Evolutionary conservation across 2,113 vertebrate genomes (phyloP).

Genomic region (Pungitius pungitius): DNA sequence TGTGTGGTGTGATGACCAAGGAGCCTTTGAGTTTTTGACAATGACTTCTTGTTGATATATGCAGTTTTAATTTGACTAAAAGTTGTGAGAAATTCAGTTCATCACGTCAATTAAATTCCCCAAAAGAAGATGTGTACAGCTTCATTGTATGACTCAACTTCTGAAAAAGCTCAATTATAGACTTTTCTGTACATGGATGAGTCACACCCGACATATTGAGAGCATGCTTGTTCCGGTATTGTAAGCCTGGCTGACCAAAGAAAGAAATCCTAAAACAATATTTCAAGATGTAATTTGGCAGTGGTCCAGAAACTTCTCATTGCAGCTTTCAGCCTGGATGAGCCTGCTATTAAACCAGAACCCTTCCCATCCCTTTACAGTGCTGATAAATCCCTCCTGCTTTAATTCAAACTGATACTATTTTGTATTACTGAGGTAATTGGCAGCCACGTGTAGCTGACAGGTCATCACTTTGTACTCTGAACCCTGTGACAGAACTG

Average conservation of each 20-base stretch:
- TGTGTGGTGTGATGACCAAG: slow-evolving; percentile 36
- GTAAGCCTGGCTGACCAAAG: slow-evolving; percentile 8
- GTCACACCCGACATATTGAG: slow-evolving; percentile 48
- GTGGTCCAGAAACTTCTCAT: slow-evolving; percentile 12
- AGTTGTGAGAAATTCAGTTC: not conserved
- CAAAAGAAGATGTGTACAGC: not conserved
- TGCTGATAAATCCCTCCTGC: slow-evolving; percentile 31
- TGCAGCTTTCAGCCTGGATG: slow-evolving; percentile 42
- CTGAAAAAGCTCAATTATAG: not conserved
- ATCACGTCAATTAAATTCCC: not conserved
- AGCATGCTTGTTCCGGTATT: slow-evolving; percentile 31
- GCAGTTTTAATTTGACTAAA: not conserved
- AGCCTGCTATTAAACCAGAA: slow-evolving; percentile 25
- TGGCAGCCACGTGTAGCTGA: slow-evolving; percentile 44
- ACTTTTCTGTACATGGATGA: slow-evolving; percentile 26
- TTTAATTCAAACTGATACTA: slow-evolving; percentile 42
- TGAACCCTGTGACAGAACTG: slow-evolving; percentile 29
- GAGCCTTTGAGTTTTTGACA: too few species aligned
- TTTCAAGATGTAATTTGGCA: slow-evolving; percentile 36
- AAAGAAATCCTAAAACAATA: slow-evolving; percentile 15
- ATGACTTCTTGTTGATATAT: not conserved
- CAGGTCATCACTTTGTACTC: slow-evolving; percentile 35
- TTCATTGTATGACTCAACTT: not conserved
- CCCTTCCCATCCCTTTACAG: slow-evolving; percentile 17
- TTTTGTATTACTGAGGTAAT: slow-evolving; percentile 52